Evolutionary conservation across 2,888 invertebrate genomes (phyloP).

Genomic region (Lycia hirtaria): DNA sequence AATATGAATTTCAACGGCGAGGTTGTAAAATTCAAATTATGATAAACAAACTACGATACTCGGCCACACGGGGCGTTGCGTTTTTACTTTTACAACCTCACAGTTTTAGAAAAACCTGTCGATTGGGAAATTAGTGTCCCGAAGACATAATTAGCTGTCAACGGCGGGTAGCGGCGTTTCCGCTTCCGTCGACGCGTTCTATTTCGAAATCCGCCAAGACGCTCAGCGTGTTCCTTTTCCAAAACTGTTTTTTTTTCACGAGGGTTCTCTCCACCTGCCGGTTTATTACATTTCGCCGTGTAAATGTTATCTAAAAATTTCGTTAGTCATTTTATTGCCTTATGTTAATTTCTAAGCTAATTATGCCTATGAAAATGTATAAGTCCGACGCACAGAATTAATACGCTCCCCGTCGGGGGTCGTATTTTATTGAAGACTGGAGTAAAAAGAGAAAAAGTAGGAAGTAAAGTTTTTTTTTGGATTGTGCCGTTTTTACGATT

Average conservation of each 20-base stretch:
- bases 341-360: conserved; percentile 85
- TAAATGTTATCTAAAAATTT: conserved; percentile 81
- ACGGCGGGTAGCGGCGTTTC: conserved; percentile 75
- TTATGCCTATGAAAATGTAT: conserved; percentile 84
- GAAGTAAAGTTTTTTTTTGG: conserved; percentile 19
- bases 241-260: conserved; percentile 42
- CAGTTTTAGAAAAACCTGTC: conserved; percentile 69
- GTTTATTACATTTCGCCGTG: conserved; percentile 69
- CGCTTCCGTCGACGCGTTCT: conserved; percentile 80
- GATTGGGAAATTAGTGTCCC: conserved; percentile 77
- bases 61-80: conserved; percentile 41
- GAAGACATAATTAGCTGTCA: conserved; percentile 83
- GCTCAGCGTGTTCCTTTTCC: conserved; percentile 49
- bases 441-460: conserved; percentile 53
- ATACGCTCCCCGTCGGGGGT: conserved; percentile 69
- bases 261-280: conserved; percentile 67
- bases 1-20: conserved; percentile 72
- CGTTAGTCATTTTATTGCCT: conserved; percentile 81
- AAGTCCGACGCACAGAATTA: conserved; percentile 77
- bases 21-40: conserved; percentile 77
- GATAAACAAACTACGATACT: conserved; percentile 66
- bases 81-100: conserved; percentile 42
- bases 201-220: conserved; percentile 77
- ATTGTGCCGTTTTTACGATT: conserved; percentile 74
- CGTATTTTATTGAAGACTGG: conserved; percentile 68